These are phyloP conservation scores for Daktulosphaira vitifoliae DNA, from an alignment of 1,140 invertebrate genomes.

Conservation along the genomic window DNA sequence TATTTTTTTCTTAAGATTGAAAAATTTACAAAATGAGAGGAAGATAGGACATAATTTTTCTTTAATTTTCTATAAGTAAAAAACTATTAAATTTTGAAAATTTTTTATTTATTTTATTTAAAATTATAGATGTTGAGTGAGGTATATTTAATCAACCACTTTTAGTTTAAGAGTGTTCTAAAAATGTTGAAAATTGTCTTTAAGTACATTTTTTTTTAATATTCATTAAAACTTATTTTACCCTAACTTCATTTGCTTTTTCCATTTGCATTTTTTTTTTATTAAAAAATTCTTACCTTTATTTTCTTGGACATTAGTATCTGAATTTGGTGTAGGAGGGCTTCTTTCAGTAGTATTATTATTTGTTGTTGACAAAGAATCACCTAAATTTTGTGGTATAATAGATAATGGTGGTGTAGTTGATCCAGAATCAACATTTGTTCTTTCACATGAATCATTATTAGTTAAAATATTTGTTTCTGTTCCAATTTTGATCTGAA, in stretches of 20 bases:
- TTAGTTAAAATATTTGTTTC: background rate
- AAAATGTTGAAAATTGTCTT: no score
- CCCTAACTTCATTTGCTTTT: no score
- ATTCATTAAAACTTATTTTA: no score
- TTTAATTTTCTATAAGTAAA: no score
- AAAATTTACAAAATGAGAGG: background rate
- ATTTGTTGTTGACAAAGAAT: conserved; percentile 10
- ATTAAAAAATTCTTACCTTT: conserved; percentile 8
- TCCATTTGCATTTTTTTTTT: no score
- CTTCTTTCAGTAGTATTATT: conserved; percentile 42
- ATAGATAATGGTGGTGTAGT: conserved; percentile 16
- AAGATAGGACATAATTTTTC: background rate
- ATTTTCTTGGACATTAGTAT: conserved; percentile 49
- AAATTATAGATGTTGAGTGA: no score
- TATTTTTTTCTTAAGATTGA: background rate
- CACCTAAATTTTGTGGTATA: conserved; percentile 11
- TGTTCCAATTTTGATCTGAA: background rate
- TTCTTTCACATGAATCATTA: conserved; percentile 18
- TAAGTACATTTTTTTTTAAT: no score
- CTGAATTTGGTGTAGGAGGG: conserved; percentile 61
- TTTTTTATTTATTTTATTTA: no score
- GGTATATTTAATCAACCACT: no score
- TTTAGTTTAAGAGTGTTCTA: no score
- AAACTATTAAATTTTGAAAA: no score
- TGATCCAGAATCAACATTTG: conserved; percentile 29